Percentiles rank a stretch among this genome's conserved stretches.
Conservation (phyloP, 2,113 vertebrate genomes). For the Saimiri boliviensis region DNA sequence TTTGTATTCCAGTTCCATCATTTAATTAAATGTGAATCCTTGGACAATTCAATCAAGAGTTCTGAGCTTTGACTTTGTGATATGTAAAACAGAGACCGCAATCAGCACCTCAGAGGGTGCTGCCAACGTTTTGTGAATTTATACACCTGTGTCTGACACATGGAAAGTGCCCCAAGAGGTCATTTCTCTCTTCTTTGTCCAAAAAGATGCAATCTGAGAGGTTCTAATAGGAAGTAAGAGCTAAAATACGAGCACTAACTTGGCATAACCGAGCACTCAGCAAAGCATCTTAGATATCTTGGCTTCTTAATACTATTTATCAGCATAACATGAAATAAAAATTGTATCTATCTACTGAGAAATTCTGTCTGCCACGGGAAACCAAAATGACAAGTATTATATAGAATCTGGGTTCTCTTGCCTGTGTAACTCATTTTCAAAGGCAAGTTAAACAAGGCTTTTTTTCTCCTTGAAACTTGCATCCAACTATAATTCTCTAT, state of each 20-base stretch:
- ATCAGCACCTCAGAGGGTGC: not conserved
- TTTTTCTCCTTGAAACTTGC: not conserved
- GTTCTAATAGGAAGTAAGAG: not conserved
- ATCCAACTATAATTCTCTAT: slow-evolving; percentile 5
- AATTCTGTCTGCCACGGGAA: not conserved
- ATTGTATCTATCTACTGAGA: not conserved
- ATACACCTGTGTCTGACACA: not conserved
- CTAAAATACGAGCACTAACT: not conserved
- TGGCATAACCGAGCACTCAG: not conserved
- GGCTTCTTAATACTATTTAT: not conserved
- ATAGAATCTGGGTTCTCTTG: not conserved
- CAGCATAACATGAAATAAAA: not conserved
- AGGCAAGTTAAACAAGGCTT: slow-evolving; percentile 23
- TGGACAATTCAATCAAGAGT: not conserved
- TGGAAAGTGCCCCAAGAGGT: not conserved
- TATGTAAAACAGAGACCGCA: not conserved
- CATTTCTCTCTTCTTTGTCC: not conserved
- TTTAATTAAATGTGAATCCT: not conserved
- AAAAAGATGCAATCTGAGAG: not conserved
- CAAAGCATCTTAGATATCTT: not conserved
- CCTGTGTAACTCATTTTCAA: not conserved
- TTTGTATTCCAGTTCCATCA: not conserved
- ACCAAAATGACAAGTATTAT: not conserved
- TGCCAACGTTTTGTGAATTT: not conserved
- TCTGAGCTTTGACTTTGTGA: not conserved